A percentile compares a stretch with the other conserved stretches of the same genome.
phyloP scores from a whole-genome alignment of 2,113 vertebrate genomes.

The Nymphicus hollandicus region DNA sequence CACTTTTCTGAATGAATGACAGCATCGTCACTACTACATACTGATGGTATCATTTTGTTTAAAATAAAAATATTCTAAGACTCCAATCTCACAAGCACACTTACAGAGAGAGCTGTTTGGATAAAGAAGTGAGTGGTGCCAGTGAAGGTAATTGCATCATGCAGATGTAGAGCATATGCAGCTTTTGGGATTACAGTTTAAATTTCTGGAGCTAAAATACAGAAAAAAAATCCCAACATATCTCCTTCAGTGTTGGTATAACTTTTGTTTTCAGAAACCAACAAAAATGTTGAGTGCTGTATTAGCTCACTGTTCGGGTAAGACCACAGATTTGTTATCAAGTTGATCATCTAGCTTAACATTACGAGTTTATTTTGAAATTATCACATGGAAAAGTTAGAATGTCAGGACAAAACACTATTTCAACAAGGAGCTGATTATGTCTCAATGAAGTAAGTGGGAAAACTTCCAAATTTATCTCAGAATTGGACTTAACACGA shows the following conservation, averaged over 20 bases:
- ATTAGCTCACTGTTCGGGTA: neutral
- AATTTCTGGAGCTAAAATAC: neutral
- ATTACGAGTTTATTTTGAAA: neutral
- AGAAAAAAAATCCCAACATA: neutral
- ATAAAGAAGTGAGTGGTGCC: neutral
- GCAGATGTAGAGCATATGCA: neutral
- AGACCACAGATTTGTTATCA: neutral
- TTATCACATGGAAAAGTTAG: neutral
- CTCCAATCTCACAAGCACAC: neutral
- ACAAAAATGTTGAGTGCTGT: neutral
- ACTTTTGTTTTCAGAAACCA: neutral
- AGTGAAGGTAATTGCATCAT: neutral
- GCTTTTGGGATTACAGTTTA: neutral
- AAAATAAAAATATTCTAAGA: slow-evolving; percentile 1
- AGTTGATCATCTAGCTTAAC: neutral
- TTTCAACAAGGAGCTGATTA: neutral
- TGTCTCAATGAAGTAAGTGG: neutral
- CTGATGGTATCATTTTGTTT: neutral
- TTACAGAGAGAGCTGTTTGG: neutral
- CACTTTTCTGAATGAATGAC: neutral
- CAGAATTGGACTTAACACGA: neutral
- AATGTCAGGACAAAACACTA: neutral
- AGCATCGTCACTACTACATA: neutral
- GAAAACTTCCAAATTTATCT: slow-evolving; percentile 7
- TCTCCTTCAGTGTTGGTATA: neutral